A percentile compares a stretch with the other conserved stretches of the same genome.
Conservation (phyloP, 1,140 invertebrate species). For the Rhagoletis zephyria region DNA sequence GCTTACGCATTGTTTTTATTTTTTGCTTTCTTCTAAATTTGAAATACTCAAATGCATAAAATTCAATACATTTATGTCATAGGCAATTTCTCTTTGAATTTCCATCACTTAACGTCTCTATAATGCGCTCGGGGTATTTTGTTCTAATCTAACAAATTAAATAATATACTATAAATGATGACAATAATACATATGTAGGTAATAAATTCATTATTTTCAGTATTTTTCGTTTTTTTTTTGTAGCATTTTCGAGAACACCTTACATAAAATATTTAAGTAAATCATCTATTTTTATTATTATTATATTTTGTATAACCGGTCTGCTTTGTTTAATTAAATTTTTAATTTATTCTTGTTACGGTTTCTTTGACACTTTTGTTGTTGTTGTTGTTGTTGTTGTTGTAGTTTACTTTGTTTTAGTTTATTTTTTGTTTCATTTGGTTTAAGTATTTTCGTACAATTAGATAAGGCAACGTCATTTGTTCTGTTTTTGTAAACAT, state of each 20-base stretch:
- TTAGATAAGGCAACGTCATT: constrained; percentile 52
- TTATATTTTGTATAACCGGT: constrained; percentile 49
- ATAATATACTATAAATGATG: neutral
- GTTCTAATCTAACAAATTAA: neutral
- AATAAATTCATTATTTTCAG: constrained; percentile 45
- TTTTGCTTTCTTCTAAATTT: neutral
- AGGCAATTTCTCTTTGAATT: neutral
- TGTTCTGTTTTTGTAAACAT: constrained; percentile 52
- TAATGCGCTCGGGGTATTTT: neutral
- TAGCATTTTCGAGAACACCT: constrained; percentile 12
- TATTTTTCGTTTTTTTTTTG: neutral
- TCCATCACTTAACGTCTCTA: neutral
- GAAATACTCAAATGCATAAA: neutral
- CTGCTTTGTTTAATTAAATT: neutral
- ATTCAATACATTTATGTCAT: neutral
- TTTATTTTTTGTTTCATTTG: constrained; percentile 29
- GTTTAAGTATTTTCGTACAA: constrained; percentile 44
- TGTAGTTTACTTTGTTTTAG: constrained; percentile 47
- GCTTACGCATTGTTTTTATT: neutral
- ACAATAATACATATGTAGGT: neutral
- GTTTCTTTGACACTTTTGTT: constrained; percentile 39
- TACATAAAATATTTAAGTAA: constrained; percentile 21
- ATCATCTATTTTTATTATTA: constrained; percentile 27
- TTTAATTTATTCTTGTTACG: constrained; percentile 26
- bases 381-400: constrained; percentile 26